A percentile compares a stretch with the other conserved stretches of the same genome.
Evolutionary conservation across 2,888 invertebrate genomes (phyloP).

Genomic region (Serrognathus titanus): DNA sequence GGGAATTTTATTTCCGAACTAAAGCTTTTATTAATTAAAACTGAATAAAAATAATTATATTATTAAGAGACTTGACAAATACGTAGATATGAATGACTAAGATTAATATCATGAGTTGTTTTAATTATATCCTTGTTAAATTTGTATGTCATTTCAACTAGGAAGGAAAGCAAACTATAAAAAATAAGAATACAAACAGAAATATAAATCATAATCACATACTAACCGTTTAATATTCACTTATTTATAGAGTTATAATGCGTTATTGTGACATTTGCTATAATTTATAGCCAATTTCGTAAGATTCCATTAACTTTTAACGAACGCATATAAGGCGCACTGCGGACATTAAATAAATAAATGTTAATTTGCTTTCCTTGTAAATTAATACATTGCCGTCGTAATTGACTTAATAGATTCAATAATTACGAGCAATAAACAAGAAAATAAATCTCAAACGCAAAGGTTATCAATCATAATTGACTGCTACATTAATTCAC

Average conservation of each 20-base stretch:
- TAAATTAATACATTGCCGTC: constrained; percentile 22
- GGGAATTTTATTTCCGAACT: too few relatives aligned
- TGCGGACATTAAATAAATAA: constrained; percentile 19
- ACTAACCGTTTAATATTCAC: constrained; percentile 20
- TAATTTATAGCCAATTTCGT: constrained; percentile 19
- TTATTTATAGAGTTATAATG: constrained; percentile 17
- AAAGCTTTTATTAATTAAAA: too few relatives aligned
- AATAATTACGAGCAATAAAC: constrained; percentile 26
- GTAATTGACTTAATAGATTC: constrained; percentile 26
- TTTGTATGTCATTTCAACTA: too few relatives aligned
- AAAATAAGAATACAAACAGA: too few relatives aligned
- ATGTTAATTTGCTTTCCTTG: constrained; percentile 25
- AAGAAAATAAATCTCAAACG: constrained; percentile 25
- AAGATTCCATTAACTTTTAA: constrained; percentile 20
- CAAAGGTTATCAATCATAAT: constrained; percentile 25
- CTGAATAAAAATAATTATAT: too few relatives aligned
- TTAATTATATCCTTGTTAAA: too few relatives aligned
- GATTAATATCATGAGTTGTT: too few relatives aligned
- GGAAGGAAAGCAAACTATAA: too few relatives aligned
- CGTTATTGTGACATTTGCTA: constrained; percentile 24
- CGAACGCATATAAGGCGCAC: constrained; percentile 8
- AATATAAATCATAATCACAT: constrained; percentile 8
- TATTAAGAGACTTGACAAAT: too few relatives aligned
- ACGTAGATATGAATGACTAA: too few relatives aligned
- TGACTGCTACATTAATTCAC: constrained; percentile 1